Evolutionary conservation across 37 sponge, comb jelly and placozoan genomes (phyloP).

Genomic region (Lycopodina hypogea): DNA sequence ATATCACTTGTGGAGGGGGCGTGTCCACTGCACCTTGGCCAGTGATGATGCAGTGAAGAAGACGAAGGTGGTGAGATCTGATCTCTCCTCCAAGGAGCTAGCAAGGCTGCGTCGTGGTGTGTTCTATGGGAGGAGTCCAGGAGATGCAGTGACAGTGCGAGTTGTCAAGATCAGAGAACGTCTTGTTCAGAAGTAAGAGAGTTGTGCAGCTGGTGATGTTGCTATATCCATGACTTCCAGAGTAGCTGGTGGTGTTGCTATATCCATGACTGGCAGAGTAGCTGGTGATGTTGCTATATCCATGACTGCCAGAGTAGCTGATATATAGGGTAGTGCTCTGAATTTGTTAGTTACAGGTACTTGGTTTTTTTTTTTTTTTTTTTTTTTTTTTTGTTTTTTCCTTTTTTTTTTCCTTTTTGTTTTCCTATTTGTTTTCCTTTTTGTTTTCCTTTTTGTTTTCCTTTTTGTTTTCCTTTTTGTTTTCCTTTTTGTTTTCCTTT

Average conservation of each 20-base stretch:
- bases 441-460: too few relatives aligned
- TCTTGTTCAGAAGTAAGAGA: conserved; percentile 16
- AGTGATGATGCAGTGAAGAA: conserved; percentile 24
- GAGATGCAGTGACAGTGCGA: conserved; percentile 49
- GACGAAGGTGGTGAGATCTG: background rate
- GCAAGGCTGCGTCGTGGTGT: background rate
- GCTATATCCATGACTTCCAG: background rate
- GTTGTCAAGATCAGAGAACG: conserved; percentile 42
- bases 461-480: too few relatives aligned
- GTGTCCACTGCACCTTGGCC: conserved; percentile 64
- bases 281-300: too few relatives aligned
- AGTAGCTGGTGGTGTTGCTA: background rate
- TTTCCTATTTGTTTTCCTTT: too few relatives aligned
- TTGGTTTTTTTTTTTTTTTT: too few relatives aligned
- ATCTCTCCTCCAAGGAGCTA: background rate
- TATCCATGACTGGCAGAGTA: too few relatives aligned
- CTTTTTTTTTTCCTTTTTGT: too few relatives aligned
- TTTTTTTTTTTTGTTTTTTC: too few relatives aligned
- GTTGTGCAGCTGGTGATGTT: background rate
- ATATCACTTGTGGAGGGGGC: conserved; percentile 45
- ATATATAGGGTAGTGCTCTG: too few relatives aligned
- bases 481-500: too few relatives aligned
- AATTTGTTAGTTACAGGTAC: too few relatives aligned
- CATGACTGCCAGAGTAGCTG: too few relatives aligned
- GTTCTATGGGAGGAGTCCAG: conserved; percentile 4